Evolutionary conservation across 2,113 vertebrate species (phyloP).

Genomic region (Antennarius striatus): DNA sequence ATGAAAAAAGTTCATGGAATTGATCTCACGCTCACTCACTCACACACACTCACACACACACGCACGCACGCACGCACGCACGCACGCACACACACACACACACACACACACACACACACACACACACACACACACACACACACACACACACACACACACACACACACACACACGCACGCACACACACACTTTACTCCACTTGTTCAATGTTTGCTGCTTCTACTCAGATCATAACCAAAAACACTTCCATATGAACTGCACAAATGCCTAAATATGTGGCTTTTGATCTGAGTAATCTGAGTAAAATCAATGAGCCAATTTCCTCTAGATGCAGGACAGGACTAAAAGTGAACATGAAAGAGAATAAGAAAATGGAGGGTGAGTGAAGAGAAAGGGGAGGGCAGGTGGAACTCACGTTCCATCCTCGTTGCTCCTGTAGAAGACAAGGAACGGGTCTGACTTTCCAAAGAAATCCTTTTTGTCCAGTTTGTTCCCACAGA

Average conservation of each 20-base stretch:
- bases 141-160: neutral
- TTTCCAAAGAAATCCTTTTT: conserved; percentile 93
- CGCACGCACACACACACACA: neutral
- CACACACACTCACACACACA: neutral
- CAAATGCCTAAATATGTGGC: conserved; percentile 28
- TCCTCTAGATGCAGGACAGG: conserved; percentile 46
- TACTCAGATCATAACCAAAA: neutral
- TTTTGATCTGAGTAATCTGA: conserved; percentile 43
- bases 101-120: neutral
- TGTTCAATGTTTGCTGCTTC: too few relatives aligned
- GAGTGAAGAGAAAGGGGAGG: neutral
- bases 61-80: too few relatives aligned
- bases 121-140: too few relatives aligned
- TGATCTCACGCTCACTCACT: conserved; percentile 16
- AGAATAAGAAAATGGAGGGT: neutral
- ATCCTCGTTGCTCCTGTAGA: conserved; percentile 89
- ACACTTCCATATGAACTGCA: conserved; percentile 26
- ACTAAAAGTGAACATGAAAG: conserved; percentile 35
- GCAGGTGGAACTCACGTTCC: conserved; percentile 80
- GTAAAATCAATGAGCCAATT: conserved; percentile 65
- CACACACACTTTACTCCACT: neutral
- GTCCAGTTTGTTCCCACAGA: conserved; percentile 90
- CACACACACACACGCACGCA: conserved; percentile 2
- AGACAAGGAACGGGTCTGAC: conserved; percentile 89
- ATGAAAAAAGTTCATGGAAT: conserved; percentile 17